phyloP scores from a whole-genome alignment of 2,113 vertebrate genomes.

The Microtus ochrogaster region DNA sequence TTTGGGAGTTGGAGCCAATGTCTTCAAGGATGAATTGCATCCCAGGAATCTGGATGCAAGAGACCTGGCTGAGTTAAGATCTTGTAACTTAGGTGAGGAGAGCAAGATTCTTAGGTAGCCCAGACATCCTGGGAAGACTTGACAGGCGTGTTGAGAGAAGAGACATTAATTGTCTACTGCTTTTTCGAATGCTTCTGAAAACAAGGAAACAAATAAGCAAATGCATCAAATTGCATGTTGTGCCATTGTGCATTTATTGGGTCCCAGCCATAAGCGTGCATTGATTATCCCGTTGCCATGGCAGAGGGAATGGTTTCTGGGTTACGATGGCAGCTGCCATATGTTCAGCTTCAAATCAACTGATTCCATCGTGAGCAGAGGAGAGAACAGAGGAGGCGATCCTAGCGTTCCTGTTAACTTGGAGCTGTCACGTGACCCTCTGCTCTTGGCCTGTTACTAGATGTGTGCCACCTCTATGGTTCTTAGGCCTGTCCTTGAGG shows the following conservation, averaged over 20 bases:
- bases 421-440: background rate
- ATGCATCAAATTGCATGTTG: background rate
- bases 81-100: background rate
- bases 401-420: background rate
- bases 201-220: background rate
- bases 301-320: constrained; percentile 52
- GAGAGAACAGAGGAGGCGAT: background rate
- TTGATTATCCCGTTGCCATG: constrained; percentile 52
- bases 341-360: constrained; percentile 64
- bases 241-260: background rate
- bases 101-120: background rate
- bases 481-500: background rate
- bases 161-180: background rate
- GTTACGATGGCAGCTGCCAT: constrained; percentile 46
- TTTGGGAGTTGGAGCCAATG: background rate
- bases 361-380: constrained; percentile 13
- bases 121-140: background rate
- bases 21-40: background rate
- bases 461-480: background rate
- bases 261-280: background rate
- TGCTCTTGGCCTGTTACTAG: background rate
- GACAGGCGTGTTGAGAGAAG: background rate
- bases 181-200: background rate
- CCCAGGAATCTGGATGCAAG: background rate
- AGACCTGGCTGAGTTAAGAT: background rate